A percentile compares a stretch with the other conserved stretches of the same genome.
Conservation (phyloP, 2,113 vertebrate genomes). For the Carassius gibelio region DNA sequence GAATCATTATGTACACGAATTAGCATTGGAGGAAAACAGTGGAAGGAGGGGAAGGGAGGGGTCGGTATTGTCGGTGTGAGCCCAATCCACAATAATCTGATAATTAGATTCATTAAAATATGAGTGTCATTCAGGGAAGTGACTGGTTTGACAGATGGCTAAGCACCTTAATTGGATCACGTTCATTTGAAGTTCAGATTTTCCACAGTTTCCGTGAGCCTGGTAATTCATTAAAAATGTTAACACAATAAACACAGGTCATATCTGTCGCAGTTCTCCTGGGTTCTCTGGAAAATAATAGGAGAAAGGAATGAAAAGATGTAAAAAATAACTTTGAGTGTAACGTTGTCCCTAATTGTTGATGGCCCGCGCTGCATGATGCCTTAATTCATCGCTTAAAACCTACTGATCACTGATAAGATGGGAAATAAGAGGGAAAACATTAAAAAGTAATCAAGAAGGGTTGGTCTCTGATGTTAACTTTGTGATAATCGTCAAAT, state of each 20-base stretch:
- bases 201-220: constrained; percentile 27
- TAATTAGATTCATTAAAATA: constrained; percentile 52
- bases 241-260: constrained; percentile 33
- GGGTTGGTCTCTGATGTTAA: constrained; percentile 50
- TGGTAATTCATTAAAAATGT: constrained; percentile 39
- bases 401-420: constrained; percentile 39
- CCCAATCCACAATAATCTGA: constrained; percentile 22
- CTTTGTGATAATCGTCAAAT: constrained; percentile 55
- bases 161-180: constrained; percentile 51
- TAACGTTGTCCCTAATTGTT: constrained; percentile 47
- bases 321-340: constrained; percentile 27
- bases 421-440: constrained; percentile 4
- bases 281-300: not conserved
- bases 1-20: constrained; percentile 32
- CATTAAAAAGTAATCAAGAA: constrained; percentile 62
- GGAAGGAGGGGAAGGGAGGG: not conserved
- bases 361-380: constrained; percentile 10
- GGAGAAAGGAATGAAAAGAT: constrained; percentile 20
- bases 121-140: constrained; percentile 38
- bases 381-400: constrained; percentile 43
- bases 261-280: constrained; percentile 12
- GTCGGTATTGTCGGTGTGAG: constrained; percentile 11
- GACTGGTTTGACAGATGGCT: constrained; percentile 55
- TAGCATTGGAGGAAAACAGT: constrained; percentile 43
- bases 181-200: constrained; percentile 46